These are phyloP conservation scores for Graphium colonna DNA, from an alignment of 2,888 invertebrate species.

Conservation along the genomic window DNA sequence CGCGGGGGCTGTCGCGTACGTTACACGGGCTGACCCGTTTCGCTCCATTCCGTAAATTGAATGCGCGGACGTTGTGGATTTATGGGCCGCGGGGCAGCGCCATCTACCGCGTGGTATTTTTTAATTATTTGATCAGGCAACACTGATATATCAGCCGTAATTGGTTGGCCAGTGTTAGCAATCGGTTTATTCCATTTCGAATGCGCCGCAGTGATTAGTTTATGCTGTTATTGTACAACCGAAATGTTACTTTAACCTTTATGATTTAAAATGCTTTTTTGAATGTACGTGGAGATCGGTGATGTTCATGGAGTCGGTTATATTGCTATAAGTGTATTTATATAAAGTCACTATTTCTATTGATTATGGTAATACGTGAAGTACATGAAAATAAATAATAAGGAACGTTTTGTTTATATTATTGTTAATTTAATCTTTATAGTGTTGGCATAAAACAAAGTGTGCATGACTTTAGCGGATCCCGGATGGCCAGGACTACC, in stretches of 20 bases:
- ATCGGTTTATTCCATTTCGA: slow-evolving; percentile 64
- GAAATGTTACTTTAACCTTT: slow-evolving; percentile 42
- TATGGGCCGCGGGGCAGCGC: slow-evolving; percentile 45
- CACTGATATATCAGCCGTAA: slow-evolving; percentile 71
- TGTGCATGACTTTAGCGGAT: too few species aligned
- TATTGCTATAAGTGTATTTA: too few species aligned
- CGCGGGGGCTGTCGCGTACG: slow-evolving; percentile 38
- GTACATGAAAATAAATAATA: too few species aligned
- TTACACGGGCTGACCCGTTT: slow-evolving; percentile 35
- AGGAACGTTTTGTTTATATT: too few species aligned
- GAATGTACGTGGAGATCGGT: not conserved
- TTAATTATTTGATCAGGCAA: slow-evolving; percentile 76
- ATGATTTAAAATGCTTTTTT: not conserved
- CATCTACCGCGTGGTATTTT: slow-evolving; percentile 57
- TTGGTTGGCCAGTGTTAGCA: slow-evolving; percentile 56
- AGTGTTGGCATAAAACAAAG: too few species aligned
- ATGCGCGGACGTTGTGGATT: slow-evolving; percentile 54
- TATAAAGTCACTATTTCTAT: too few species aligned
- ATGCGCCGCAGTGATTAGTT: slow-evolving; percentile 54
- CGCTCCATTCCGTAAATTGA: slow-evolving; percentile 64
- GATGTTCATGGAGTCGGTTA: too few species aligned
- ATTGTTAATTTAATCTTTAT: too few species aligned
- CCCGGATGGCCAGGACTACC: too few species aligned
- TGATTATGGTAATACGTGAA: too few species aligned
- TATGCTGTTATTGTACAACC: slow-evolving; percentile 33